phyloP scores from a whole-genome alignment of 2,797 vertebrate species.

The Prunella strophiata region DNA sequence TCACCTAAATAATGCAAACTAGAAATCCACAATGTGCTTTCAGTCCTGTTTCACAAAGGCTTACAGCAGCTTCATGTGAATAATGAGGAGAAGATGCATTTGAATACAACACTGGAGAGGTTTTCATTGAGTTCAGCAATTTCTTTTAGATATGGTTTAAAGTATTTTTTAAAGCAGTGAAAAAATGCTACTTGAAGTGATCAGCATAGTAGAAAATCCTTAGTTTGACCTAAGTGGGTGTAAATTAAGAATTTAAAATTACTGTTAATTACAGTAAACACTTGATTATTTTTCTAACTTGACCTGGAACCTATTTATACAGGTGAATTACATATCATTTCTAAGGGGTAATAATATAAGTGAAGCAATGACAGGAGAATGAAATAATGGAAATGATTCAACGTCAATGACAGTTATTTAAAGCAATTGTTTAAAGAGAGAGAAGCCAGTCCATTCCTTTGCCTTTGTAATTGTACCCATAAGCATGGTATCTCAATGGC shows the following conservation, averaged over 20 bases:
- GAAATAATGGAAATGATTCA: neutral
- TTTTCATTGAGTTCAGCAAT: neutral
- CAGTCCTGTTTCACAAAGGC: neutral
- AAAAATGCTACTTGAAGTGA: neutral
- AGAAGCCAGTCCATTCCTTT: neutral
- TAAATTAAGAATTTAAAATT: neutral
- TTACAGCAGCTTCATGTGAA: neutral
- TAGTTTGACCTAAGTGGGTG: neutral
- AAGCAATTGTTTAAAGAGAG: neutral
- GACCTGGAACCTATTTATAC: neutral
- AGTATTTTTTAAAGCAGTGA: neutral
- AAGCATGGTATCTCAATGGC: accelerated
- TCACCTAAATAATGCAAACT: neutral
- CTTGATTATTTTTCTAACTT: neutral
- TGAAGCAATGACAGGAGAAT: neutral
- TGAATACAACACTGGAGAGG: neutral
- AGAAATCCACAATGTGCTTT: neutral
- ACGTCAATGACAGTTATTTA: neutral
- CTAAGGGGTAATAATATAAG: neutral
- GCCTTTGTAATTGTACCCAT: neutral
- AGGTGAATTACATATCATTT: neutral
- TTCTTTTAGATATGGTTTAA: neutral
- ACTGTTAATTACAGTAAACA: neutral
- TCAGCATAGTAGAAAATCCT: neutral
- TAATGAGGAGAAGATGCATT: neutral